These are phyloP conservation scores for Lamprotornis superbus DNA, from an alignment of 2,113 vertebrate species.

Conservation along the genomic window DNA sequence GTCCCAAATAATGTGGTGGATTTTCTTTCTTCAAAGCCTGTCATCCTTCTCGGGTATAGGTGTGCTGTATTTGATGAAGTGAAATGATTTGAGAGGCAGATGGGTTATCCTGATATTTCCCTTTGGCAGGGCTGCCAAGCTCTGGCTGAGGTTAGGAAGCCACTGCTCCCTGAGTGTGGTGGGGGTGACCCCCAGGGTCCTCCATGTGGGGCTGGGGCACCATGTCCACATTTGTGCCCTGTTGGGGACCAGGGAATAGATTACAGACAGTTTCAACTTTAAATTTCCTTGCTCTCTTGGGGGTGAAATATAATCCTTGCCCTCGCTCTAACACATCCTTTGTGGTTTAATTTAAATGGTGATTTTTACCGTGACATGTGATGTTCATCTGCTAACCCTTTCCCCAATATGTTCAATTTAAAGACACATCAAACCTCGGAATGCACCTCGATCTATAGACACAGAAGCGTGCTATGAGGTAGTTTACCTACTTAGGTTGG, in stretches of 20 bases:
- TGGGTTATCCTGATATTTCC: neutral
- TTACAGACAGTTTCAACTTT: neutral
- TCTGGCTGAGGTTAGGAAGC: neutral
- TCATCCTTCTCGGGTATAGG: neutral
- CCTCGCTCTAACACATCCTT: neutral
- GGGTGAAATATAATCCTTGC: constrained; percentile 28
- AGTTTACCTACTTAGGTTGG: constrained; percentile 80
- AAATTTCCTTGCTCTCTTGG: constrained; percentile 39
- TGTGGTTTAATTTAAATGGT: constrained; percentile 65
- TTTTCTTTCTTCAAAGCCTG: neutral
- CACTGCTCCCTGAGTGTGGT: rapidly evolving
- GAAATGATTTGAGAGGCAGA: neutral
- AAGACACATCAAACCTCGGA: constrained; percentile 12
- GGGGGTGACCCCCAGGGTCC: neutral
- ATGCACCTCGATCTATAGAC: neutral
- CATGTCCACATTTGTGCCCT: rapidly evolving
- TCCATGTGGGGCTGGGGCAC: neutral
- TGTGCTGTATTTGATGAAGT: neutral
- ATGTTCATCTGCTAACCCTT: constrained; percentile 56
- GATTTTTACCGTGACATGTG: constrained; percentile 43
- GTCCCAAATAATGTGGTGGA: neutral
- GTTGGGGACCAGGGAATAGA: neutral
- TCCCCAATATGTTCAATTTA: constrained; percentile 51
- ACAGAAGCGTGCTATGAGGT: constrained; percentile 22
- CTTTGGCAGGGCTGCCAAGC: neutral